These are phyloP conservation scores for Valencia hispanica DNA, from an alignment of 2,797 vertebrate species.

Conservation along the genomic window DNA sequence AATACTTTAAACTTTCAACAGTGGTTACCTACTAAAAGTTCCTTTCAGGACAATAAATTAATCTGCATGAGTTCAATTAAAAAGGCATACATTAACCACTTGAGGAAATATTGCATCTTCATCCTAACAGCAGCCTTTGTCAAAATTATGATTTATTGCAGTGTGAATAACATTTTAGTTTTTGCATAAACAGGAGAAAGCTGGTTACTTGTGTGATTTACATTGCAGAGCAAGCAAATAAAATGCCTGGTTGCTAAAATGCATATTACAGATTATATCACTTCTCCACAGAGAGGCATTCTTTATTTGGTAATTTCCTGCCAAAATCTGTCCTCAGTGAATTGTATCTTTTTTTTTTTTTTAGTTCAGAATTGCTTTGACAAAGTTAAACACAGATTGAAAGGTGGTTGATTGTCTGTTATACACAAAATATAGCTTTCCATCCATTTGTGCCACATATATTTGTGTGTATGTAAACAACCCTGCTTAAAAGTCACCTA, in stretches of 20 bases:
- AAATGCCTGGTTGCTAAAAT: slow-evolving; percentile 7
- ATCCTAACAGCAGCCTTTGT: not conserved
- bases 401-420: not conserved
- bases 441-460: not conserved
- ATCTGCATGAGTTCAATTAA: slow-evolving; percentile 4
- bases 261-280: not conserved
- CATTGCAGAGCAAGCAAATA: slow-evolving; percentile 10
- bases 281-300: not conserved
- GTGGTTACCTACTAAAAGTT: not conserved
- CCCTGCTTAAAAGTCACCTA: no score
- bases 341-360: not conserved
- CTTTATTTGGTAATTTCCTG: not conserved
- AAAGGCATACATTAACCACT: slow-evolving; percentile 1
- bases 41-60: not conserved
- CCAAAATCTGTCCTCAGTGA: not conserved
- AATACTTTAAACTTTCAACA: not conserved
- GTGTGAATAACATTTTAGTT: slow-evolving; percentile 11
- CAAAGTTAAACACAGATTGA: not conserved
- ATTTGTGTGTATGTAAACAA: no score
- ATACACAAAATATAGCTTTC: not conserved
- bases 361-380: not conserved
- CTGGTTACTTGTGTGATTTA: slow-evolving; percentile 11
- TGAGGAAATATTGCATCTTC: slow-evolving; percentile 4
- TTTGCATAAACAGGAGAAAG: slow-evolving; percentile 19
- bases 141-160: slow-evolving; percentile 16